Percentiles rank a stretch among this genome's conserved stretches.
These are phyloP conservation scores for Eucera pruinosa DNA, from an alignment of 2,888 invertebrate genomes.

Conservation along the genomic window DNA sequence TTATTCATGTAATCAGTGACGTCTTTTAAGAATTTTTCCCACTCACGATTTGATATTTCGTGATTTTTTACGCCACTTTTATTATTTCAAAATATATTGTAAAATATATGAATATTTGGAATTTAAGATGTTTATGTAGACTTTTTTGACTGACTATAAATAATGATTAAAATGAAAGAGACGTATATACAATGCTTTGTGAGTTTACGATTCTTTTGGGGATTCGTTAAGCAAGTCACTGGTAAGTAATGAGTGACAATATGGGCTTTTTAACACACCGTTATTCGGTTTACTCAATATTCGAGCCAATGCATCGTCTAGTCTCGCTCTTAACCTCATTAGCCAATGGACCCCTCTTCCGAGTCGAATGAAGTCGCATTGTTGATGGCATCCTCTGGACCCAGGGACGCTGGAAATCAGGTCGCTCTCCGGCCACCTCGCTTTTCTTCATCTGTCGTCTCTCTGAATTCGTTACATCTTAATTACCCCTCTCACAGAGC, in stretches of 20 bases:
- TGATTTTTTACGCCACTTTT: too few relatives aligned
- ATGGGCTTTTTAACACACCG: conserved; percentile 11
- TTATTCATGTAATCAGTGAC: too few relatives aligned
- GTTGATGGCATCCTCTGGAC: conserved; percentile 31
- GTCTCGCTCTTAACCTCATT: conserved; percentile 53
- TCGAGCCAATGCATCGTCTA: conserved; percentile 28
- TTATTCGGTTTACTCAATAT: conserved; percentile 19
- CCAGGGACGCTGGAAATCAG: conserved; percentile 36
- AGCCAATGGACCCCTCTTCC: conserved; percentile 34
- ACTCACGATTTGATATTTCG: too few relatives aligned
- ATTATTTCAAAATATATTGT: too few relatives aligned
- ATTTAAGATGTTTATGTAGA: too few relatives aligned
- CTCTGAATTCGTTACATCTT: conserved; percentile 3
- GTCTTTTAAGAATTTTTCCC: too few relatives aligned
- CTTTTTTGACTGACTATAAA: too few relatives aligned
- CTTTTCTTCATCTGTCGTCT: conserved; percentile 11
- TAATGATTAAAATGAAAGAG: too few relatives aligned
- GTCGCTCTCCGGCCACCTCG: neutral
- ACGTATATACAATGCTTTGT: too few relatives aligned
- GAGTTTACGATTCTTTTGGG: too few relatives aligned
- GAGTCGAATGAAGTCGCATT: conserved; percentile 47
- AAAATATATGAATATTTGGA: too few relatives aligned
- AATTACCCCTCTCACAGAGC: neutral
- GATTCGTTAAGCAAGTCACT: too few relatives aligned
- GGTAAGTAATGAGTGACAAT: neutral